Conservation (phyloP, 2,113 vertebrate species). For the Bubo bubo region DNA sequence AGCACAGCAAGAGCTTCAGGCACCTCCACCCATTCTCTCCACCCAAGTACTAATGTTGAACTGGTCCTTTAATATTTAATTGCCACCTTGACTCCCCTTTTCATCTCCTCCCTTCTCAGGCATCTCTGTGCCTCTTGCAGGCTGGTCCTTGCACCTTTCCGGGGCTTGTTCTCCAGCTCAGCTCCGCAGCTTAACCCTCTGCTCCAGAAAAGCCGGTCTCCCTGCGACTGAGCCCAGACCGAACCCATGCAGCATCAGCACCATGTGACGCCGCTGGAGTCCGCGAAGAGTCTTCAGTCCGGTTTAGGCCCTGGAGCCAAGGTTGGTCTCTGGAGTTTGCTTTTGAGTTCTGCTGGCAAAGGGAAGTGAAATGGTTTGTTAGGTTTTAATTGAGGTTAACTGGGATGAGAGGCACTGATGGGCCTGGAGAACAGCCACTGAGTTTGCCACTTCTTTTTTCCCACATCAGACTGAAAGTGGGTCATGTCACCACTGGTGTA, state of each 20-base stretch:
- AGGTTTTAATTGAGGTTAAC: background rate
- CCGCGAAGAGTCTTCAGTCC: background rate
- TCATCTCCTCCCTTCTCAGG: conserved; percentile 43
- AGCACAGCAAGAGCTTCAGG: background rate
- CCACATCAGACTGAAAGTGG: background rate
- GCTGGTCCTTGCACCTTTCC: background rate
- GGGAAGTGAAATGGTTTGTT: background rate
- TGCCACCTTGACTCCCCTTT: background rate
- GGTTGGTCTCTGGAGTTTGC: conserved; percentile 20
- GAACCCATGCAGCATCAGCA: background rate
- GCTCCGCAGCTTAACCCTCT: background rate
- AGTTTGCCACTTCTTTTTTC: background rate
- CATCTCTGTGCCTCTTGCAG: background rate
- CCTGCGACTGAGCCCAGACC: background rate
- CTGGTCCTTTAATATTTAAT: conserved; percentile 46
- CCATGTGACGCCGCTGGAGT: fast-evolving
- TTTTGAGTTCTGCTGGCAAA: background rate
- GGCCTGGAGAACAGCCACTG: background rate
- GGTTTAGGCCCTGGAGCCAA: background rate
- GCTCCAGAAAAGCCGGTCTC: background rate
- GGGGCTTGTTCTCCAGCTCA: background rate
- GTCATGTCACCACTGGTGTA: background rate
- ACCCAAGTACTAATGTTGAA: conserved; percentile 8
- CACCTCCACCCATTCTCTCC: background rate
- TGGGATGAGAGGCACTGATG: background rate